These are phyloP conservation scores for Lasiurus cinereus DNA, from an alignment of 2,113 vertebrate genomes.

Conservation along the genomic window DNA sequence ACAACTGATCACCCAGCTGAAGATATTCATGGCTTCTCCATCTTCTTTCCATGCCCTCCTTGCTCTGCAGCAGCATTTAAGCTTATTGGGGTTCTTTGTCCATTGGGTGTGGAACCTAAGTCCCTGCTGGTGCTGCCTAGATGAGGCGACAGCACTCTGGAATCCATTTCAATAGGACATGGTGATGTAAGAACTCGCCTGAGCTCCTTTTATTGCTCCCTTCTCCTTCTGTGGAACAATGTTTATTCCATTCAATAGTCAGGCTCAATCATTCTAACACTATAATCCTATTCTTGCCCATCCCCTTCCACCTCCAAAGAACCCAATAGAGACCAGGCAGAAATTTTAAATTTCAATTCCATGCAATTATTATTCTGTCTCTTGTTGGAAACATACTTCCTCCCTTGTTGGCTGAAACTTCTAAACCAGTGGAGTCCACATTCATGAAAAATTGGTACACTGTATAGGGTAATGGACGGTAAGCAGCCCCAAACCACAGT, in stretches of 20 bases:
- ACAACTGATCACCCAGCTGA: background rate
- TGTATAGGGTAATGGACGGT: background rate
- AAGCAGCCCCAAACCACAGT: background rate
- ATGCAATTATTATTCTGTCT: background rate
- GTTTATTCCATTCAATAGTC: background rate
- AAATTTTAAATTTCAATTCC: background rate
- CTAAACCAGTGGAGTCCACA: background rate
- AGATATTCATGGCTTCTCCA: background rate
- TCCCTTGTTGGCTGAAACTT: background rate
- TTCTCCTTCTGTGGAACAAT: background rate
- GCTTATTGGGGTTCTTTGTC: background rate
- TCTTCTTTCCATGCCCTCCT: background rate
- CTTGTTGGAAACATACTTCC: background rate
- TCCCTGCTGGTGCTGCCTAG: background rate
- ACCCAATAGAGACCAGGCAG: background rate
- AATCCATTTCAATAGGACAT: background rate
- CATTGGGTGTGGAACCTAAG: background rate
- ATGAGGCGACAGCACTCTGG: background rate
- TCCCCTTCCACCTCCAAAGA: fast-evolving
- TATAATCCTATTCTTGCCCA: background rate
- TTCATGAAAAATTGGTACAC: background rate
- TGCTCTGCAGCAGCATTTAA: background rate
- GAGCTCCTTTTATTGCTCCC: background rate
- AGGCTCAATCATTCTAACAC: background rate
- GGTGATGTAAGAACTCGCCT: background rate